Evolutionary conservation across 2,888 invertebrate species (phyloP).

Genomic region (Lordiphosa fenestrarum): DNA sequence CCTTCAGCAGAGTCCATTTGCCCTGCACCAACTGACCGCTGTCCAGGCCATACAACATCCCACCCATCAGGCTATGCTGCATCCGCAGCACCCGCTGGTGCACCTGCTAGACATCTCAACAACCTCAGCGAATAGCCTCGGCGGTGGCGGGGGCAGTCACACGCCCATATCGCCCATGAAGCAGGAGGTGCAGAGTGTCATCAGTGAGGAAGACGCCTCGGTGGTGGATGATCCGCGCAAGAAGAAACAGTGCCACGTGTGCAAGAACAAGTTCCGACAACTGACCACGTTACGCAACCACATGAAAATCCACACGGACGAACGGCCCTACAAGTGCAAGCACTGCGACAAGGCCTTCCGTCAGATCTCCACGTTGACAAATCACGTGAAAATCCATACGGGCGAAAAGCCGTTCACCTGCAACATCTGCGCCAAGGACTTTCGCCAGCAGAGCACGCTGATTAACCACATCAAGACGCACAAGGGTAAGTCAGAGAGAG

Average conservation of each 20-base stretch:
- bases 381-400: constrained; percentile 77
- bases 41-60: constrained; percentile 78
- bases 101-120: constrained; percentile 76
- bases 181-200: constrained; percentile 73
- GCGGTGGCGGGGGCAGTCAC: constrained; percentile 55
- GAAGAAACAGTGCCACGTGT: constrained; percentile 78
- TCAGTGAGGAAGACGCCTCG: constrained; percentile 63
- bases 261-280: constrained; percentile 77
- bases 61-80: constrained; percentile 77
- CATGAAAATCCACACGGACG: constrained; percentile 78
- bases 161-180: constrained; percentile 76
- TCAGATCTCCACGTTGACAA: constrained; percentile 77
- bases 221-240: constrained; percentile 77
- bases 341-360: constrained; percentile 77
- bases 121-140: constrained; percentile 64
- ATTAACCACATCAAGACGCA: constrained; percentile 78
- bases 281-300: constrained; percentile 77
- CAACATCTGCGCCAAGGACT: constrained; percentile 77
- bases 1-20: constrained; percentile 74
- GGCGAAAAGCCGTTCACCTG: constrained; percentile 77
- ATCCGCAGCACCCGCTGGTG: constrained; percentile 77
- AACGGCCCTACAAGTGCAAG: constrained; percentile 77
- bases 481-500: constrained; percentile 69
- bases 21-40: constrained; percentile 75
- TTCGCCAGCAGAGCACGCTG: constrained; percentile 77